phyloP scores from a whole-genome alignment of 2,797 vertebrate genomes.

The Pelobates cultripes region DNA sequence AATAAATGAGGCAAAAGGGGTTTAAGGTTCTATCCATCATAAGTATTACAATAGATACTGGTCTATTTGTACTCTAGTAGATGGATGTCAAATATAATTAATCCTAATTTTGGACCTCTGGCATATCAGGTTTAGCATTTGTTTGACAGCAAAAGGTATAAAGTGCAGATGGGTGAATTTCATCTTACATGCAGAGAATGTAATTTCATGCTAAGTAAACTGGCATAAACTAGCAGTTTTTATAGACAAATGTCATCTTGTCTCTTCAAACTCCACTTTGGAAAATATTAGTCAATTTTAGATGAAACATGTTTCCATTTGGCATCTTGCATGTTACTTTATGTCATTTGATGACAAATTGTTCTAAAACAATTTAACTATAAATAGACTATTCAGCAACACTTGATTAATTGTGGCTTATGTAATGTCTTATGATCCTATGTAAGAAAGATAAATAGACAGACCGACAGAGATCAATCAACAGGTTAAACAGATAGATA shows the following conservation, averaged over 20 bases:
- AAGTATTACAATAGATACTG: too few species aligned
- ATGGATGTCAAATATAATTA: too few species aligned
- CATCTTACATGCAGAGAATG: not conserved
- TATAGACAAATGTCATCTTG: conserved; percentile 9
- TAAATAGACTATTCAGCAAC: conserved; percentile 2
- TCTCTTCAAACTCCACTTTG: not conserved
- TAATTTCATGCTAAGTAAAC: not conserved
- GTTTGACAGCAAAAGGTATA: not conserved
- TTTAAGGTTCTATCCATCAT: too few species aligned
- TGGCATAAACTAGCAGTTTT: conserved; percentile 4
- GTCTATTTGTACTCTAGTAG: too few species aligned
- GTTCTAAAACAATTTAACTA: conserved; percentile 20
- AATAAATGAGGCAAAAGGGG: too few species aligned
- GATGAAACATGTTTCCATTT: conserved; percentile 10
- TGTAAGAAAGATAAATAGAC: too few species aligned
- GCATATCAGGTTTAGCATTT: too few species aligned
- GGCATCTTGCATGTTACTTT: not conserved
- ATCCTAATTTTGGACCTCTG: too few species aligned
- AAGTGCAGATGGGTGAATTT: conserved; percentile 2
- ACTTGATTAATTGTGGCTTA: conserved; percentile 15
- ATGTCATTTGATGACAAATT: conserved; percentile 17
- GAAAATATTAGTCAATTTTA: conserved; percentile 2
- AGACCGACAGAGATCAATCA: too few species aligned
- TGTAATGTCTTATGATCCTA: too few species aligned
- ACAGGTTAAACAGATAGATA: too few species aligned